phyloP scores from a whole-genome alignment of 2,797 vertebrate genomes.

The Crax fasciolata region DNA sequence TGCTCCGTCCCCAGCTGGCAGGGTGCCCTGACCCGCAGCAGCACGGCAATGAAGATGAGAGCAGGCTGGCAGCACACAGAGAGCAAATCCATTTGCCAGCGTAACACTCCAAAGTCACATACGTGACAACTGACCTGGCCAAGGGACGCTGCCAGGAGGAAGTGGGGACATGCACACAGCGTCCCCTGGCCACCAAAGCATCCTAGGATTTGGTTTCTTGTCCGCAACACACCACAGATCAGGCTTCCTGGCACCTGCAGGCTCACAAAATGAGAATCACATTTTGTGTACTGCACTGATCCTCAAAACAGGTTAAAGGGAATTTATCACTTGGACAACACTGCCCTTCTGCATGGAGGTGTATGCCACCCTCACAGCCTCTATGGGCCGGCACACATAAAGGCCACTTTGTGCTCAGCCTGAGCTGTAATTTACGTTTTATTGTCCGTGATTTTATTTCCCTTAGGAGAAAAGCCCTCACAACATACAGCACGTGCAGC shows the following conservation, averaged over 20 bases:
- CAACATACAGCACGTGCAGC: background rate
- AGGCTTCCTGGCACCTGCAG: background rate
- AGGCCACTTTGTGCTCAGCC: background rate
- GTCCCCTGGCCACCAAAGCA: background rate
- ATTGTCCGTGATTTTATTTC: conserved; percentile 11
- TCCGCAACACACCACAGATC: background rate
- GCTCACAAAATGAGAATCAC: background rate
- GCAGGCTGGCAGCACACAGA: conserved; percentile 6
- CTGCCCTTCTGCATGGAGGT: background rate
- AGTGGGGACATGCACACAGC: fast-evolving
- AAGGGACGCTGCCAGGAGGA: fast-evolving
- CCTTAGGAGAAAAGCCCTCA: background rate
- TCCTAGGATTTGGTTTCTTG: background rate
- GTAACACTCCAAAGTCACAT: background rate
- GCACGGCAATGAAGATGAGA: background rate
- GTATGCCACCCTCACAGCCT: background rate
- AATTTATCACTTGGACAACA: background rate
- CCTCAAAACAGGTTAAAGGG: background rate
- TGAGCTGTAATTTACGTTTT: background rate
- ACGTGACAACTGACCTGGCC: background rate
- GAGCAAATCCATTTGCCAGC: background rate
- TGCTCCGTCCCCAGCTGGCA: conserved; percentile 10
- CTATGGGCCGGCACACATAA: background rate
- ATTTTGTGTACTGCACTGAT: background rate
- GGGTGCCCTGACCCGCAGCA: background rate